Evolutionary conservation across 2,113 vertebrate species (phyloP).

Genomic region (Corapipo altera): DNA sequence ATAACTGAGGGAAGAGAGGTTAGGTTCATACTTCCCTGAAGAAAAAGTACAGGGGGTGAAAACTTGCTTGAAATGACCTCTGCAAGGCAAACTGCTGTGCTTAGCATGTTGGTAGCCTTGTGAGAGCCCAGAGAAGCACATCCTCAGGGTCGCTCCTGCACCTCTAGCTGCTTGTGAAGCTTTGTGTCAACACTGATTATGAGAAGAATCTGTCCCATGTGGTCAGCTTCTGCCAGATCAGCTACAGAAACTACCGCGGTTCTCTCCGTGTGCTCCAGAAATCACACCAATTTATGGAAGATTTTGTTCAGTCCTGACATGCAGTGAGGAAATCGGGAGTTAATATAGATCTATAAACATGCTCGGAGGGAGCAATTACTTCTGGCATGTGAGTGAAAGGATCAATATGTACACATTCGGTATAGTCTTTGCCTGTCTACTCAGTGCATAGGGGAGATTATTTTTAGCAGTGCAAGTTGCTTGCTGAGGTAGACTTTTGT

Average conservation of each 20-base stretch:
- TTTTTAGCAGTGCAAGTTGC: constrained; percentile 27
- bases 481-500: constrained; percentile 17
- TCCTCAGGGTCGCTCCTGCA: not conserved
- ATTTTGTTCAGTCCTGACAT: not conserved
- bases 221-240: not conserved
- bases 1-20: not conserved
- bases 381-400: constrained; percentile 41
- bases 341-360: constrained; percentile 33
- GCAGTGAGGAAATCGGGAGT: not conserved
- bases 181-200: not conserved
- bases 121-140: not conserved
- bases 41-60: not conserved
- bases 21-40: not conserved
- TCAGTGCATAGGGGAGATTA: not conserved
- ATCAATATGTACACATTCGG: constrained; percentile 23
- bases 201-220: not conserved
- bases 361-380: constrained; percentile 49
- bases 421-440: not conserved
- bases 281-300: not conserved
- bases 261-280: not conserved
- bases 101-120: not conserved
- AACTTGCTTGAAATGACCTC: not conserved
- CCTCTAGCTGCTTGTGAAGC: not conserved
- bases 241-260: not conserved
- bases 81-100: not conserved